These are phyloP conservation scores for Girardinus metallicus DNA, from an alignment of 2,797 vertebrate species.

Conservation along the genomic window DNA sequence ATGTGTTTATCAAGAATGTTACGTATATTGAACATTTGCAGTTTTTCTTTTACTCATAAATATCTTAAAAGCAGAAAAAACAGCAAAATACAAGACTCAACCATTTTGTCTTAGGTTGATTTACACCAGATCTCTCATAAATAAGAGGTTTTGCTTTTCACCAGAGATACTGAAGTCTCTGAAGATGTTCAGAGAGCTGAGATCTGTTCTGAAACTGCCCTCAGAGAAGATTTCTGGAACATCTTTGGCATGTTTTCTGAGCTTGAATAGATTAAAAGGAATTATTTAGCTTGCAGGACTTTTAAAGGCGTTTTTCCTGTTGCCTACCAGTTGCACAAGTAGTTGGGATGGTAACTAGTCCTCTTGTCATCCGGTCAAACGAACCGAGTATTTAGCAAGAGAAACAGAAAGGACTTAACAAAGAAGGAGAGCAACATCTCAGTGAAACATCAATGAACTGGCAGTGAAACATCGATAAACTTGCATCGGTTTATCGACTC, in stretches of 20 bases:
- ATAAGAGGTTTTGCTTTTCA: neutral
- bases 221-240: slow-evolving; percentile 18
- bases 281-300: slow-evolving; percentile 21
- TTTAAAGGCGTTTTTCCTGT: slow-evolving; percentile 31
- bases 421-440: slow-evolving; percentile 23
- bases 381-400: slow-evolving; percentile 33
- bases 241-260: slow-evolving; percentile 21
- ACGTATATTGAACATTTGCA: neutral
- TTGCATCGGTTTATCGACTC: slow-evolving; percentile 37
- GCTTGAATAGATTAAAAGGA: slow-evolving; percentile 28
- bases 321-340: slow-evolving; percentile 27
- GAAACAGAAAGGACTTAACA: slow-evolving; percentile 13
- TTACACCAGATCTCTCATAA: neutral
- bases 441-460: slow-evolving; percentile 13
- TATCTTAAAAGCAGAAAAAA: neutral
- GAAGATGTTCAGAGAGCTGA: neutral
- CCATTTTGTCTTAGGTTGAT: neutral
- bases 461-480: slow-evolving; percentile 13
- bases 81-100: neutral
- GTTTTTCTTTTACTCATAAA: neutral
- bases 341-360: slow-evolving; percentile 18
- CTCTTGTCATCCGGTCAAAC: slow-evolving; percentile 18
- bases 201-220: slow-evolving; percentile 11
- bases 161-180: neutral
- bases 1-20: neutral